Evolutionary conservation across 2,888 invertebrate genomes (phyloP).

Genomic region (Thymelicus sylvestris): DNA sequence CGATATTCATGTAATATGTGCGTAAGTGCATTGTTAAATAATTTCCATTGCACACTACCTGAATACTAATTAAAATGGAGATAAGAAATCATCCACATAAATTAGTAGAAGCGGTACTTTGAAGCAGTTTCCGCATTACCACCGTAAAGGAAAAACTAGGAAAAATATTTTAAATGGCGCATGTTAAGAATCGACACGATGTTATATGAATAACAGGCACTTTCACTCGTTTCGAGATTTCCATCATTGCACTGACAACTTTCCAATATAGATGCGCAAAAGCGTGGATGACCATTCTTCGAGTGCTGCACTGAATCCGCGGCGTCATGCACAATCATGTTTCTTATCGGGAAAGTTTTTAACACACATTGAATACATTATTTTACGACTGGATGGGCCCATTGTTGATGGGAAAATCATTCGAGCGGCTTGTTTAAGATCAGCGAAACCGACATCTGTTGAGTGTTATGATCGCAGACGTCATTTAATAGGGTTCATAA

Average conservation of each 20-base stretch:
- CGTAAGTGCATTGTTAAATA: conserved; percentile 50
- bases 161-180: conserved; percentile 51
- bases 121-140: conserved; percentile 61
- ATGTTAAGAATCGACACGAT: conserved; percentile 44
- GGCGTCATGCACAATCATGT: conserved; percentile 69
- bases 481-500: conserved; percentile 31
- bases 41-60: conserved; percentile 45
- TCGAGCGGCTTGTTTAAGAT: conserved; percentile 38
- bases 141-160: conserved; percentile 61
- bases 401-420: conserved; percentile 42
- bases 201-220: conserved; percentile 50
- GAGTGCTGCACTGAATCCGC: conserved; percentile 52
- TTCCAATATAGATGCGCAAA: conserved; percentile 74
- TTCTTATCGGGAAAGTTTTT: conserved; percentile 63
- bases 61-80: conserved; percentile 49
- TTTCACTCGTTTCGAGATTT: conserved; percentile 66
- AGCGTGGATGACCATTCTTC: conserved; percentile 57
- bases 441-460: conserved; percentile 42
- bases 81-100: conserved; percentile 53
- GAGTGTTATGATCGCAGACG: conserved; percentile 39
- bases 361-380: conserved; percentile 28
- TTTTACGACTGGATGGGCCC: conserved; percentile 19
- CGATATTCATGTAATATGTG: conserved; percentile 48
- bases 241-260: conserved; percentile 73
- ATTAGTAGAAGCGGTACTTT: conserved; percentile 41